Percentiles rank a stretch among this genome's conserved stretches.
Evolutionary conservation across 2,888 invertebrate species (phyloP).

Genomic region (Aproaerema taeniolella): DNA sequence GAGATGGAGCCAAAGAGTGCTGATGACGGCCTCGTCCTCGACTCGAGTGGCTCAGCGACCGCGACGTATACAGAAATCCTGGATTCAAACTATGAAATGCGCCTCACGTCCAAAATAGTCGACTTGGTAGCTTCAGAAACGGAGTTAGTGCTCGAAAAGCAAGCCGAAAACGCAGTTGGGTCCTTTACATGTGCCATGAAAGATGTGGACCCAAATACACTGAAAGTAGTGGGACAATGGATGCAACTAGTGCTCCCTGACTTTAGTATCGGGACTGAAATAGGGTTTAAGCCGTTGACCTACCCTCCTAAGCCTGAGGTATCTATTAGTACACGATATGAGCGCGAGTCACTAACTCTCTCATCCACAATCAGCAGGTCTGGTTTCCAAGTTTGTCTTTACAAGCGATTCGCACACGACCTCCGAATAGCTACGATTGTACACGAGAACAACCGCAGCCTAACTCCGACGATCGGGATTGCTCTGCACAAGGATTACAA

Average conservation of each 20-base stretch:
- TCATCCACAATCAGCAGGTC: slow-evolving; percentile 52
- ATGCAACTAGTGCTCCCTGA: slow-evolving; percentile 53
- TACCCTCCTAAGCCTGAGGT: slow-evolving; percentile 44
- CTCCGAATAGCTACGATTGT: slow-evolving; percentile 55
- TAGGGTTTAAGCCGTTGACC: slow-evolving; percentile 46
- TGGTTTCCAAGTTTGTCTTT: slow-evolving; percentile 59
- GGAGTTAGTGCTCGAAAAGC: slow-evolving; percentile 54
- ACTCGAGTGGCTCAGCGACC: slow-evolving; percentile 57
- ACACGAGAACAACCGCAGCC: slow-evolving; percentile 42
- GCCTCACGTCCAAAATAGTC: slow-evolving; percentile 55
- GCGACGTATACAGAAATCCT: slow-evolving; percentile 54
- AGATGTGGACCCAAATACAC: slow-evolving; percentile 57
- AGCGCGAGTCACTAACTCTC: slow-evolving; percentile 40
- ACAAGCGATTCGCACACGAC: slow-evolving; percentile 52
- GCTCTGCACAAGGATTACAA: slow-evolving; percentile 54
- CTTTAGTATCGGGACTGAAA: slow-evolving; percentile 50
- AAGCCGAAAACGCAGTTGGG: slow-evolving; percentile 42
- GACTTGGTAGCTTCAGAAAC: slow-evolving; percentile 64
- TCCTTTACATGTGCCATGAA: slow-evolving; percentile 47
- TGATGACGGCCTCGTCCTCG: slow-evolving; percentile 52
- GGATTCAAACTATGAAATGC: slow-evolving; percentile 48
- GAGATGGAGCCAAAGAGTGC: slow-evolving; percentile 49
- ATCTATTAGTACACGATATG: slow-evolving; percentile 56
- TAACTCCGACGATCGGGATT: slow-evolving; percentile 45
- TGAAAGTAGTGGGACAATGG: slow-evolving; percentile 56